A percentile compares a stretch with the other conserved stretches of the same genome.
Conservation (phyloP, 2,113 vertebrate genomes). For the Strix uralensis region DNA sequence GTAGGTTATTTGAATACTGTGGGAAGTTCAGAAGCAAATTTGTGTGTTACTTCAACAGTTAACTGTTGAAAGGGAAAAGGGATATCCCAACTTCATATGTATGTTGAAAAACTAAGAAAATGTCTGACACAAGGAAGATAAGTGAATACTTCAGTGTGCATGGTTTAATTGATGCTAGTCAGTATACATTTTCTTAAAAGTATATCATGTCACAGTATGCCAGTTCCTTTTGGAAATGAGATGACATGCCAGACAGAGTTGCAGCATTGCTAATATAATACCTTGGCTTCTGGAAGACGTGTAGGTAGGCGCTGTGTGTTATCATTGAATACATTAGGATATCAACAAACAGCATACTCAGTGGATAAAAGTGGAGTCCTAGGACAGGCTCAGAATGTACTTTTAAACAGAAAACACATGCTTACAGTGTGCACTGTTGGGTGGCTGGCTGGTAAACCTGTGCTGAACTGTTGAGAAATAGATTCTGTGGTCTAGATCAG, state of each 20-base stretch:
- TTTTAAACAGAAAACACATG: not conserved
- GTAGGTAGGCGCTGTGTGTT: not conserved
- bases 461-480: not conserved
- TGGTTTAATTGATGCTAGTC: not conserved
- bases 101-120: not conserved
- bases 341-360: not conserved
- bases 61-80: not conserved
- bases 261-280: not conserved
- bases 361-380: not conserved
- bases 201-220: not conserved
- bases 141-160: rapidly evolving
- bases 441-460: not conserved
- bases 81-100: not conserved
- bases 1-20: not conserved
- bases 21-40: not conserved
- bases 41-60: not conserved
- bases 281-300: not conserved
- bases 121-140: not conserved
- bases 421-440: not conserved
- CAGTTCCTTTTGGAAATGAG: not conserved
- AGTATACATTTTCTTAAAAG: not conserved
- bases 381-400: not conserved
- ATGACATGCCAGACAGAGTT: not conserved
- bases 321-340: not conserved
- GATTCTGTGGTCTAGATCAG: not conserved